Base-by-base conservation (phyloP, 1,140 invertebrate species). In the Zaprionus capensis region DNA sequence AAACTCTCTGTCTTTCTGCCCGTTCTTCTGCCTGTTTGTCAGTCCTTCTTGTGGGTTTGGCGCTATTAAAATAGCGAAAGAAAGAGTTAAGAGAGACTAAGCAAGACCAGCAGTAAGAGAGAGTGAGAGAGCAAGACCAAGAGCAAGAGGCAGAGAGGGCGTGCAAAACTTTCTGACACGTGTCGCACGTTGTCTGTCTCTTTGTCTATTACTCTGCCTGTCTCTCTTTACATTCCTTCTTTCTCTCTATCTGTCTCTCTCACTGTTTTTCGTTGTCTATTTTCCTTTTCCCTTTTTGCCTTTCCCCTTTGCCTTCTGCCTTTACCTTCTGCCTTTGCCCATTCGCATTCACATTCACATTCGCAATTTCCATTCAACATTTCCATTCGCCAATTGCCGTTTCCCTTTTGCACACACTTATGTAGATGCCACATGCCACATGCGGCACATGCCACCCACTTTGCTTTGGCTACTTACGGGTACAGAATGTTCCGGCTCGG, bases 401-500 rank as follows among this genome's bases (percentile, higher is more conserved):
- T 61, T 70, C 38, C n/a, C 22, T 65, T 22, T 55, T 55, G 44
- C 41, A 65, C 17, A 36, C 20, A 38, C 14, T 20, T 28, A 24
- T 14, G 9, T 44, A 51, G 14, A 59, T 44, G 41, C 41, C 26
- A 38, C 31, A 69, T 44, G 24, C 64, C 41, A 57, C 17, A 61
- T 22, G 24, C 58, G n/a, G 36, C 36, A 41, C 34, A 59, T 73
- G 71, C 55, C 71, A 55, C 63, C 65, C 71, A 73, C 24, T 55
- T 61, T 69, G 38, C 38, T 22, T 12, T 24, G 59, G 64, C 46
- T 85, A 92, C 91, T 92, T 92, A 92, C 91, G 91, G 91, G 91
- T 92, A 92, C 91, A 91, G 90, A 85, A 91, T 92, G 84, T 92
- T 92, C 91, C 91, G 91, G 91, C 91, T 92, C 90, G 76, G 78